Evolutionary conservation across 2,888 invertebrate species (phyloP).

Genomic region (Lepetodrilus schrolli): DNA sequence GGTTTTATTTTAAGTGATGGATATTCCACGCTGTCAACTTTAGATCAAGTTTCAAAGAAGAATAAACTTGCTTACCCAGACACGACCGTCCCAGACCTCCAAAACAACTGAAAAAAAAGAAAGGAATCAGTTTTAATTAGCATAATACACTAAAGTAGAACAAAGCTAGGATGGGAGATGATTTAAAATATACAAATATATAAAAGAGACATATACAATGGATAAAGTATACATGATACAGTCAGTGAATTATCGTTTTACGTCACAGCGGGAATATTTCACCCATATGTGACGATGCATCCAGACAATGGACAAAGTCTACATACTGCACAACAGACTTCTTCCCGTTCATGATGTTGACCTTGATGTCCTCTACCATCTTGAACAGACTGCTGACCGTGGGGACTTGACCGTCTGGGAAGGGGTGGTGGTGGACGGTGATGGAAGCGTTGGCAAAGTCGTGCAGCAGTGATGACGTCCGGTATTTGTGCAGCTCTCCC

Average conservation of each 20-base stretch:
- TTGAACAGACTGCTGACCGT: constrained; percentile 48
- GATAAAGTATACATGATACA: neutral
- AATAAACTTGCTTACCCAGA: constrained; percentile 52
- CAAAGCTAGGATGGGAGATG: no score
- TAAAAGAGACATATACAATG: neutral
- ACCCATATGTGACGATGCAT: neutral
- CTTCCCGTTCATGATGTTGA: constrained; percentile 50
- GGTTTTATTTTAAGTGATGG: no score
- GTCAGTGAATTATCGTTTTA: neutral
- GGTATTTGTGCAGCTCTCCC: constrained; percentile 66
- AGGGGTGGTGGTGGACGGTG: constrained; percentile 63
- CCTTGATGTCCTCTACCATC: constrained; percentile 58
- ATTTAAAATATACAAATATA: no score
- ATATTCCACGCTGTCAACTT: neutral
- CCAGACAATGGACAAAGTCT: neutral
- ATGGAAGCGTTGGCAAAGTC: constrained; percentile 50
- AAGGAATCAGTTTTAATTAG: neutral
- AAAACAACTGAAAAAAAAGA: constrained; percentile 58
- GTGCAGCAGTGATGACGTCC: constrained; percentile 57
- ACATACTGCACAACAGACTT: constrained; percentile 64
- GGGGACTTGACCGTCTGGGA: constrained; percentile 62
- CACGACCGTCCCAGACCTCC: constrained; percentile 67
- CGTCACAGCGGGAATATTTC: neutral
- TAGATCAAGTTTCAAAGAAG: neutral
- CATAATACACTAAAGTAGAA: neutral